Evolutionary conservation across 1,140 invertebrate genomes (phyloP).

Genomic region (Monochamus saltuarius): DNA sequence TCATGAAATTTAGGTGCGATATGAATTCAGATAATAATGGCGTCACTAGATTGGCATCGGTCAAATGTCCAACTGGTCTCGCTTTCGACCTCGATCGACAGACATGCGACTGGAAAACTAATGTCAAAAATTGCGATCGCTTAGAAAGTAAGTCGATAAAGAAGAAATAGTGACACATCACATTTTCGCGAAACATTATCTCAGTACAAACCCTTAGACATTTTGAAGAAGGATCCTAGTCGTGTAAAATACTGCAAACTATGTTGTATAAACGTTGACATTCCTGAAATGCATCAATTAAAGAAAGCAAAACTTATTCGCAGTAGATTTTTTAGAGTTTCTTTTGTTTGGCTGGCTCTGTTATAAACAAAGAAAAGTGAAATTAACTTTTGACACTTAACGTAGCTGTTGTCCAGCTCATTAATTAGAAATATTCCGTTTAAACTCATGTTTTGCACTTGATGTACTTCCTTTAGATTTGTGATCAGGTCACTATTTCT

Average conservation of each 20-base stretch:
- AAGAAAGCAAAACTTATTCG: too few species aligned
- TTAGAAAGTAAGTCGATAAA: constrained; percentile 81
- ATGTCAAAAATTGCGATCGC: constrained; percentile 92
- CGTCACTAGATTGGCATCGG: constrained; percentile 79
- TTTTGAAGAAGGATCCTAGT: too few species aligned
- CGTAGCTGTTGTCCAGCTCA: too few species aligned
- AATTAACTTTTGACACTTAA: too few species aligned
- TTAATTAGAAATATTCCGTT: neutral
- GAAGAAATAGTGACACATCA: constrained; percentile 46
- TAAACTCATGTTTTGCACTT: neutral
- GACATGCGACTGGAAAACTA: constrained; percentile 94
- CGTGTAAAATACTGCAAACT: neutral
- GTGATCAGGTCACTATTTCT: constrained; percentile 46
- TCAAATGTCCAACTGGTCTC: constrained; percentile 84
- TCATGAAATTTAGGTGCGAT: constrained; percentile 73
- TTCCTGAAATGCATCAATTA: too few species aligned
- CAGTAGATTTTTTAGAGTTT: too few species aligned
- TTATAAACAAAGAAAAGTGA: too few species aligned
- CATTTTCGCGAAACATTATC: neutral
- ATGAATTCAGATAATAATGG: constrained; percentile 82
- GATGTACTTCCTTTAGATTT: neutral
- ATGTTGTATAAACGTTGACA: neutral
- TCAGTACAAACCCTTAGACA: too few species aligned
- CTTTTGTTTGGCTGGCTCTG: too few species aligned
- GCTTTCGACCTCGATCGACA: constrained; percentile 93